Evolutionary conservation across 2,797 vertebrate species (phyloP), one percentile per base, ranked within the genome.

Genomic region (Cryptoprocta ferox): DNA sequence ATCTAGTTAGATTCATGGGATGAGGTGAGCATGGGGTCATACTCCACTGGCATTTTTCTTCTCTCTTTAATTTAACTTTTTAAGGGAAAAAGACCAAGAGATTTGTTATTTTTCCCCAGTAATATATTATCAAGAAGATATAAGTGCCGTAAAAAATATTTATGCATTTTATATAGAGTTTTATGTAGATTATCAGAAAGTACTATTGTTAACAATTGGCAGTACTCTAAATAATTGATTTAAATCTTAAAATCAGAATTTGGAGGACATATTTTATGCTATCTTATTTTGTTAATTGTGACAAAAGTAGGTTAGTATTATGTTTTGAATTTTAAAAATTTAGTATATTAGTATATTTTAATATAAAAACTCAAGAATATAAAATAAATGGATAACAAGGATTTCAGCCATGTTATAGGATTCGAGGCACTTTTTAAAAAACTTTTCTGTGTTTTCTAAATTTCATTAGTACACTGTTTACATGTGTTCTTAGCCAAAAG

Each of bases 271-370:
- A 32, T 71, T 95, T 96, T 96, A 32, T 93, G 28, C 48, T 82
- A 16, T 76, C 95, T 97, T 87, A 19, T 66, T 96, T 97, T 82
- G 13, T 86, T 95, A 66, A 59, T 90, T 97, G 18, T 65, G 32
- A 76, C 63, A 90, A 91, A 97, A 93, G 42, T 45, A 45, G 10
- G 21, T 89, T 90, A 79, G 65, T 92, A 89, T 63, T 76, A n/a
- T 80, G 35, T 92, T 63, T 92, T 90, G 24, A 50, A 88, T 70
- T 91, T 97, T 91, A 86, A 78, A 96, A 80, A 50, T 45, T 42
- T 48, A 24, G 65, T 94, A 63, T 70, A 75, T 63, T 92, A 80
- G 15, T 42, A 37, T 50, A 37, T 70, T 80, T 56, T 19, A 56
- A 56, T 56, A 56, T 83, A 19, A 48, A 82, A 85, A 90, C 68